Conservation (phyloP, 2,797 vertebrate genomes). For the Gobio occitaniae region DNA sequence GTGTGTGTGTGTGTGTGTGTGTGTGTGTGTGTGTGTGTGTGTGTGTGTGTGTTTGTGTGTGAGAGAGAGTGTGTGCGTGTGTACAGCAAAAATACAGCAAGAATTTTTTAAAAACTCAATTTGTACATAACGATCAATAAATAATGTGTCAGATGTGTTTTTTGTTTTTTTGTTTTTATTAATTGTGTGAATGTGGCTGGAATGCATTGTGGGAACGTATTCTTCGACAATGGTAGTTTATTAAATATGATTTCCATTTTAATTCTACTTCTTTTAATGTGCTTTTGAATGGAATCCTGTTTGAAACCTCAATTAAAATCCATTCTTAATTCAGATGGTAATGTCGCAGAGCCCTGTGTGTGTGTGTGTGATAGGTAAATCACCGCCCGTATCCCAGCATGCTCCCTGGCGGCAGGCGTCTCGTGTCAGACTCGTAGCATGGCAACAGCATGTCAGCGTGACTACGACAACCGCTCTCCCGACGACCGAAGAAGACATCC, state of each 20-base stretch:
- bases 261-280: neutral
- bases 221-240: neutral
- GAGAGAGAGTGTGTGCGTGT: neutral
- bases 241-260: neutral
- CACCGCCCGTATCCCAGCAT: conserved; percentile 73
- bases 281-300: neutral
- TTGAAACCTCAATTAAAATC: conserved; percentile 2
- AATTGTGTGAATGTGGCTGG: neutral
- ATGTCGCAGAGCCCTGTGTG: neutral
- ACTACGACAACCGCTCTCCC: conserved; percentile 74
- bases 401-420: conserved; percentile 78
- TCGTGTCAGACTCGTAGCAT: conserved; percentile 76
- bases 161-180: neutral
- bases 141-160: neutral
- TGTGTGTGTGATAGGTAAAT: conserved; percentile 73
- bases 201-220: neutral
- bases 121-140: neutral
- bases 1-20: too few relatives aligned
- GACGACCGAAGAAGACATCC: conserved; percentile 75
- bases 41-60: too few relatives aligned
- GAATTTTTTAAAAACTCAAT: neutral
- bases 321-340: neutral
- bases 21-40: too few relatives aligned
- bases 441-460: conserved; percentile 79
- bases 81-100: neutral